phyloP scores from a whole-genome alignment of 2,888 invertebrate species.

The Embidobia sp. region DNA sequence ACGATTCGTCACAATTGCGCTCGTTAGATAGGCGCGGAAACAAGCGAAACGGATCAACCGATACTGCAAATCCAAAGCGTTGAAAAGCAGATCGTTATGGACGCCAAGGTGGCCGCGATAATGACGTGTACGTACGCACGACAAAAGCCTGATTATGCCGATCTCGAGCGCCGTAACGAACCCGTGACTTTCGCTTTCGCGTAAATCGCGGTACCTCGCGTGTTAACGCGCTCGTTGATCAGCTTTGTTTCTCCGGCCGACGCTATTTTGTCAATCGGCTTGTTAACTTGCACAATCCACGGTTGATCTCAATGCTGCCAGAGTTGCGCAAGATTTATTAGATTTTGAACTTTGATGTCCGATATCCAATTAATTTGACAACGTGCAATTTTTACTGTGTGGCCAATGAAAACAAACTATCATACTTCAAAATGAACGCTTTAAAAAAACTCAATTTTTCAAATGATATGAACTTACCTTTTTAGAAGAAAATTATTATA shows the following conservation, averaged over 20 bases:
- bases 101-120: conserved; percentile 36
- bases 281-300: conserved; percentile 37
- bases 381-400: too few species aligned
- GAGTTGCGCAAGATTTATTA: conserved; percentile 35
- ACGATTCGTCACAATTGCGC: conserved; percentile 23
- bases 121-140: conserved; percentile 50
- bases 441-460: too few species aligned
- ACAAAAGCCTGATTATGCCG: conserved; percentile 51
- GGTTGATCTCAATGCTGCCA: conserved; percentile 24
- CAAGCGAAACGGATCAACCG: conserved; percentile 34
- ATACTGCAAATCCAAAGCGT: conserved; percentile 22
- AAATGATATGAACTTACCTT: too few species aligned
- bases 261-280: conserved; percentile 53
- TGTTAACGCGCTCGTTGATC: conserved; percentile 51
- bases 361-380: background rate
- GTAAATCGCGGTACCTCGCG: conserved; percentile 44
- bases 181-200: conserved; percentile 54
- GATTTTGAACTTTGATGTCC: conserved; percentile 11
- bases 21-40: conserved; percentile 34
- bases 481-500: too few species aligned
- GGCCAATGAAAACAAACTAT: too few species aligned
- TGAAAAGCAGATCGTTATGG: conserved; percentile 51
- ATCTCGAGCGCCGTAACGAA: conserved; percentile 46
- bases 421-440: too few species aligned
- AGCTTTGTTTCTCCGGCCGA: conserved; percentile 36